Evolutionary conservation across 2,888 invertebrate genomes (phyloP), one percentile per base, ranked within the genome.

Genomic region (Dynastes grantii): DNA sequence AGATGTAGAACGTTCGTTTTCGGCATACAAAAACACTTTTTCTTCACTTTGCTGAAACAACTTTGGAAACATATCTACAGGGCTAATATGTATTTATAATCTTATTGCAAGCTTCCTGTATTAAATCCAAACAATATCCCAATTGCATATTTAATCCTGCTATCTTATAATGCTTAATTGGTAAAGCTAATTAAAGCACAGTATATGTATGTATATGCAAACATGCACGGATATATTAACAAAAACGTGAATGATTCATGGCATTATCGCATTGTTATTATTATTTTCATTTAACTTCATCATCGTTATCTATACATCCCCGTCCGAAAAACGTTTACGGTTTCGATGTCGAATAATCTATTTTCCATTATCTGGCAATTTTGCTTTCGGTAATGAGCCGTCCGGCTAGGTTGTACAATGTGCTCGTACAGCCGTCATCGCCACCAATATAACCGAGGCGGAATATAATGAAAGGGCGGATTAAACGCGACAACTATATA

Each of bases 351-450:
- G 65, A n/a, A 65, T 16, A 65, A 65, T 65, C 40, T 65, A 65
- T 65, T 65, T 65, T 65, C 40, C 65, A 16, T 65, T 65, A 65
- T 65, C 65, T 65, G 40, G 8, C 65, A 37, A 16, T 65, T 37
- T 37, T 65, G 63, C 55, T 1, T 55, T 55, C 16, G 55, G 8
- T 55, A 55, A 55, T 55, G 55, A 55, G 16, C 55, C n/a, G 55
- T 55, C 55, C 16, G 22, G 16, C 3, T 55, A 55, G n/a, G 55
- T 8, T 55, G 8, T 0, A 22, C n/a, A 55, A 55, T 22, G 55
- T 22, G 13, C n/a, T 11, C 22, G 22, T 22, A 22, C 22, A 22
- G 22, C 22, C 22, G 22, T 22, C 13, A 53, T n/a, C n/a, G n/a
- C n/a, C 11, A n/a, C 4, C 11, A n/a, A 53, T 53, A 13, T n/a